These are phyloP conservation scores for Tenebrosternarchus preto DNA, from an alignment of 2,113 vertebrate species.

Conservation along the genomic window DNA sequence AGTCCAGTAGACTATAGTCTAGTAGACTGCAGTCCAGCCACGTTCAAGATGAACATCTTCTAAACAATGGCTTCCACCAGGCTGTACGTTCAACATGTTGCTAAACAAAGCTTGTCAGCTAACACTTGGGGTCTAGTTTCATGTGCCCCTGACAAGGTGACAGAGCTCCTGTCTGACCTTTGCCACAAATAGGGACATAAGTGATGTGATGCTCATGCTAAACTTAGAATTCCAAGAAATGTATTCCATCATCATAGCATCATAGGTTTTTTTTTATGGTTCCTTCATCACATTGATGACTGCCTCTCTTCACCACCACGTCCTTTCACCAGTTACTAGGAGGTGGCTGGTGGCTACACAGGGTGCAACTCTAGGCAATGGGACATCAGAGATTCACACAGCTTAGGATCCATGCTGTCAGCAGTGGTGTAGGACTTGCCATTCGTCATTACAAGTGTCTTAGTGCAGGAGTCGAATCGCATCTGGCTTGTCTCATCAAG, in stretches of 20 bases:
- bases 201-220: too few relatives aligned
- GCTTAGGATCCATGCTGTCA: slow-evolving; percentile 18
- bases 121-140: slow-evolving; percentile 37
- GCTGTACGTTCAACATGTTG: slow-evolving; percentile 45
- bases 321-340: background rate
- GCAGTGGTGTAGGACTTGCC: slow-evolving; percentile 14
- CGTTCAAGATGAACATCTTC: slow-evolving; percentile 70
- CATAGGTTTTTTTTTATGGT: background rate
- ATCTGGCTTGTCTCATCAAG: too few relatives aligned
- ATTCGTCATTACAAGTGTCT: slow-evolving; percentile 23
- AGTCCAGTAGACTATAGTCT: too few relatives aligned
- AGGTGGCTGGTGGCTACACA: background rate
- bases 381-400: background rate
- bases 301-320: background rate
- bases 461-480: too few relatives aligned
- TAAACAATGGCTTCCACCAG: slow-evolving; percentile 55
- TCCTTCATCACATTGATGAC: background rate
- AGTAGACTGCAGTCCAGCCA: background rate
- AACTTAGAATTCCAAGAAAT: too few relatives aligned
- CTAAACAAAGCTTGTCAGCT: slow-evolving; percentile 58
- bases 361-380: background rate
- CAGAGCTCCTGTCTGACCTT: background rate
- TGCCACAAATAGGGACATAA: too few relatives aligned
- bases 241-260: too few relatives aligned
- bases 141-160: slow-evolving; percentile 36